Conservation (phyloP, 2,797 vertebrate species). For the Poeciliopsis turneri region DNA sequence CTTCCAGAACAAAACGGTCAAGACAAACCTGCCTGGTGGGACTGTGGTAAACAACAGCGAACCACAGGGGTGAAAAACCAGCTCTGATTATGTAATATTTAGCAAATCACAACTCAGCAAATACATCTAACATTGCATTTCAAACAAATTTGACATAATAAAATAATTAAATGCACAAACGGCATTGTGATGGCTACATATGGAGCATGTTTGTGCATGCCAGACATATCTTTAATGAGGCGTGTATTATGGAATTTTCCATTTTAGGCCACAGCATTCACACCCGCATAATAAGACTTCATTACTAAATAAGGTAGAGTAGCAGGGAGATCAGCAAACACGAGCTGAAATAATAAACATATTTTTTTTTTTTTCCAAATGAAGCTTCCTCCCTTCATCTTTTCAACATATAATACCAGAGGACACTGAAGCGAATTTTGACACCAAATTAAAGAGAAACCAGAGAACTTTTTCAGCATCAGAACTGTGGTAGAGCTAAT, state of each 20-base stretch:
- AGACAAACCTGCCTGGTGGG: conserved; percentile 56
- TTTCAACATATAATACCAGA: not conserved
- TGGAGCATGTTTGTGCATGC: conserved; percentile 28
- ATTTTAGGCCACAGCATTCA: not conserved
- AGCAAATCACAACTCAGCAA: not conserved
- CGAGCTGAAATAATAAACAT: not conserved
- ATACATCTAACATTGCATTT: not conserved
- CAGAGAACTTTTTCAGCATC: not conserved
- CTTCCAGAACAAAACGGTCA: conserved; percentile 38
- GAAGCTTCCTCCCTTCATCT: not conserved
- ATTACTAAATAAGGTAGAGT: not conserved
- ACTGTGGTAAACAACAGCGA: conserved; percentile 9
- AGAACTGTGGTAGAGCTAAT: not conserved
- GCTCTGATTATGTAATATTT: not conserved
- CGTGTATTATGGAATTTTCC: conserved; percentile 3
- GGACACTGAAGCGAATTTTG: not conserved
- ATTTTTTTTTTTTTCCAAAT: not conserved
- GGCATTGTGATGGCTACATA: too few relatives aligned
- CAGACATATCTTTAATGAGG: conserved; percentile 36
- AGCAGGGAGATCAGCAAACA: not conserved
- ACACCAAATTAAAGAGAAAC: not conserved
- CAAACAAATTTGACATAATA: not conserved
- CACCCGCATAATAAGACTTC: not conserved
- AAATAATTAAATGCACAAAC: not conserved
- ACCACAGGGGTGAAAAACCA: not conserved